phyloP scores from a whole-genome alignment of 2,113 vertebrate genomes.

The Malurus cyaneus region DNA sequence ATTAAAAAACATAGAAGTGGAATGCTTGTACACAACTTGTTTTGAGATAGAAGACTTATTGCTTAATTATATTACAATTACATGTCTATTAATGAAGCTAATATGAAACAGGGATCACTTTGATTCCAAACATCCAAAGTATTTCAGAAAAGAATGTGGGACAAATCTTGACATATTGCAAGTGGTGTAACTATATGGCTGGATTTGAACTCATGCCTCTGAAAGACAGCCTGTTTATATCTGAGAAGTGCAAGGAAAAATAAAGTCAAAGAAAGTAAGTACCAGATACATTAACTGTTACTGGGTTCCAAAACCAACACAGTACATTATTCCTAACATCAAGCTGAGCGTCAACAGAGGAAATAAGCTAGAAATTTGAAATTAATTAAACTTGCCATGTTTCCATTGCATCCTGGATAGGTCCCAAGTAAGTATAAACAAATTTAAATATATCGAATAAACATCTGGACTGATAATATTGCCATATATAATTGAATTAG shows the following conservation, averaged over 20 bases:
- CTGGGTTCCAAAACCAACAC: neutral
- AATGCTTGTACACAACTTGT: neutral
- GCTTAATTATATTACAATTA: neutral
- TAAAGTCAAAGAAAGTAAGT: neutral
- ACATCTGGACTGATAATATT: slow-evolving; percentile 11
- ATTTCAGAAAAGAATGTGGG: neutral
- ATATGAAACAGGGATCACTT: neutral
- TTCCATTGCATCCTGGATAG: slow-evolving; percentile 24
- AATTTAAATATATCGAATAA: slow-evolving; percentile 27
- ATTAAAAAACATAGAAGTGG: neutral
- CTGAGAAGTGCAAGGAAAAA: neutral
- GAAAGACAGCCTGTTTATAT: neutral
- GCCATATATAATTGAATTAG: neutral
- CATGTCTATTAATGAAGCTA: neutral
- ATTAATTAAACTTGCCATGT: slow-evolving; percentile 42
- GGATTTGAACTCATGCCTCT: neutral
- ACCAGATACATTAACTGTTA: neutral
- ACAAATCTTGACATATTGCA: neutral
- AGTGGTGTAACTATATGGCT: neutral
- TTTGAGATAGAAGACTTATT: neutral
- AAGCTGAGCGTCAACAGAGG: neutral
- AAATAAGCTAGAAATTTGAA: slow-evolving; percentile 38
- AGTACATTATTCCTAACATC: neutral
- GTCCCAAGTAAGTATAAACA: slow-evolving; percentile 44
- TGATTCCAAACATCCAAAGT: neutral